Evolutionary conservation across 2,888 invertebrate genomes (phyloP).

Genomic region (Dione vanillae): DNA sequence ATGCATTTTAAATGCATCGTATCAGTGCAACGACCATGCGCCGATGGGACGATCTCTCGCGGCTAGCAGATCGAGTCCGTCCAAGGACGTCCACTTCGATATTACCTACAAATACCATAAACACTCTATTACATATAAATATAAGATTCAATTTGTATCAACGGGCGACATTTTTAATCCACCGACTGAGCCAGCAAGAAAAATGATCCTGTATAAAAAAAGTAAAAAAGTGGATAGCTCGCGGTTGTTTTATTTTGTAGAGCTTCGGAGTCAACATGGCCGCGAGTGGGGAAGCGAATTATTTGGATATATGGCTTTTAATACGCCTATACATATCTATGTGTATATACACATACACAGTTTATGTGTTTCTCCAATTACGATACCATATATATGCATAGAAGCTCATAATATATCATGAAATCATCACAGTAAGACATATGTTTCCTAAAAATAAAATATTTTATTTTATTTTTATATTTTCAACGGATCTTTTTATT

Average conservation of each 20-base stretch:
- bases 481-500: background rate
- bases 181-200: conserved; percentile 75
- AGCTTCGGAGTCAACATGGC: conserved; percentile 79
- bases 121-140: conserved; percentile 56
- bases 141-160: conserved; percentile 57
- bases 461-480: background rate
- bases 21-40: conserved; percentile 83
- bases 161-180: conserved; percentile 62
- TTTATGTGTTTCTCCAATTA: conserved; percentile 60
- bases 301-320: conserved; percentile 62
- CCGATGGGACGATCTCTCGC: conserved; percentile 80
- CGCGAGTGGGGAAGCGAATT: conserved; percentile 75
- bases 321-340: background rate
- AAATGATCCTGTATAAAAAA: conserved; percentile 84
- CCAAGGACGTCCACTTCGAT: conserved; percentile 81
- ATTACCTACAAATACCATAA: conserved; percentile 58
- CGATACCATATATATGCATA: conserved; percentile 17
- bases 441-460: background rate
- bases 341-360: too few species aligned
- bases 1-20: conserved; percentile 80
- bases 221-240: conserved; percentile 70
- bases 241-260: conserved; percentile 80
- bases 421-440: background rate
- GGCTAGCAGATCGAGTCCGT: conserved; percentile 84
- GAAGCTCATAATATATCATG: background rate